A percentile compares a stretch with the other conserved stretches of the same genome.
Conservation (phyloP, 2,797 vertebrate genomes). For the Ptychobarbus kaznakovi region DNA sequence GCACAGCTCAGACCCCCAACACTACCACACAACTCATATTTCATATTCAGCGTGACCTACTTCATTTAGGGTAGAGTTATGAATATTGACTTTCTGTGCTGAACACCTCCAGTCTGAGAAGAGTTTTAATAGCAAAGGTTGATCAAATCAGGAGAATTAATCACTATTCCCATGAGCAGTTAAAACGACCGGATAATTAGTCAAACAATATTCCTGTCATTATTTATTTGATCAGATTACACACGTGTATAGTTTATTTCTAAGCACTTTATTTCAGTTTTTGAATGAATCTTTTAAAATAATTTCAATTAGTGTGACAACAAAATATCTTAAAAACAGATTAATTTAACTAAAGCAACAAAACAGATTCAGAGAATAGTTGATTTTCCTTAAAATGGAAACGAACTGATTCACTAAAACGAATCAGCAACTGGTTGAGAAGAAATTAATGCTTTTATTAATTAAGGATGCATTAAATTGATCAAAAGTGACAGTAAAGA, state of each 20-base stretch:
- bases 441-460: background rate
- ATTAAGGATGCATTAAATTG: background rate
- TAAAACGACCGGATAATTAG: background rate
- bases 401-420: background rate
- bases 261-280: background rate
- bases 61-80: slow-evolving; percentile 8
- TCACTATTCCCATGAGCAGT: background rate
- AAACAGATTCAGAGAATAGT: background rate
- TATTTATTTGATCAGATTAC: slow-evolving; percentile 9
- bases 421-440: background rate
- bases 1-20: slow-evolving; percentile 21
- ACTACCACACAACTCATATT: slow-evolving; percentile 30
- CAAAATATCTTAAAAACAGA: background rate
- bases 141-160: background rate
- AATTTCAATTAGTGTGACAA: background rate
- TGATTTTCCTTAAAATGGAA: background rate
- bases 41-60: slow-evolving; percentile 14
- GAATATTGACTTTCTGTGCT: slow-evolving; percentile 14
- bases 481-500: background rate
- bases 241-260: background rate
- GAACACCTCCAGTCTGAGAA: slow-evolving; percentile 2
- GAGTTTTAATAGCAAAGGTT: slow-evolving; percentile 5
- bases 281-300: background rate
- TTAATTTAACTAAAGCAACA: background rate
- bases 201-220: background rate